Base-by-base conservation (phyloP, 1,140 invertebrate species). In the Bicyclus anynana region DNA sequence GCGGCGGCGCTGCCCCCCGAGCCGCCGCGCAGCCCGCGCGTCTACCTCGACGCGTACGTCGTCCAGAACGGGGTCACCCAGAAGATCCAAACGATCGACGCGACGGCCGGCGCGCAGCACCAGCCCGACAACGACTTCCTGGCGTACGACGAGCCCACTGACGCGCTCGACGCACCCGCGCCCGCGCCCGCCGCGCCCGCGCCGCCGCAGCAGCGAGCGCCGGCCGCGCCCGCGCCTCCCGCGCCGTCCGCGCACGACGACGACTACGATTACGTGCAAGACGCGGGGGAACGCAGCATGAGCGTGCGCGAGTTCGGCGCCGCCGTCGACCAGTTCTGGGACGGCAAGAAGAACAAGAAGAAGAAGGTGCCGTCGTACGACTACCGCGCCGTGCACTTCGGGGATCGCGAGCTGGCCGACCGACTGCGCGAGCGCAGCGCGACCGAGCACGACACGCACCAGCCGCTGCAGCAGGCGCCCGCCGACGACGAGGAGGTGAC, bases 1-100 rank as follows among this genome's bases (percentile, higher is more conserved):
- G 82, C 81, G 0, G 81, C 78, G 0, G 65, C 53, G 13, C 58
- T 86, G 23, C 84, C 84, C 0, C 56, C 55, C 2, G 70, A 65
- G 1, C 66, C 72, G 10, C 71, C 72, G 2, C 74, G 78, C 10
- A 70, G 74, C 2, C 87, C 88, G 1, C 83, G 85, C 17, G 85
- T 89, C 6, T 89, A 80, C 58, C 79, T 89, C 13, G 87, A 89
- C 47, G 88, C 88, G 4, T 89, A 87, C 50, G 81, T 89, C 4
- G 80, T 89, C 3, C 71, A 78, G n/a, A 75, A 84, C 53, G 88
- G 88, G 5, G 76, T 84, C 5, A 67, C 80, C 2, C 80, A 79
- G 20, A 72, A 77, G 44, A 74, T 89, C 9, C 69, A 80, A 50
- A 76, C 88, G 0, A 64, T 87, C 7, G 87, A 90, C 40, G 88